Conservation (phyloP, 2,888 invertebrate species). For the Hirtodrosophila trivittata region DNA sequence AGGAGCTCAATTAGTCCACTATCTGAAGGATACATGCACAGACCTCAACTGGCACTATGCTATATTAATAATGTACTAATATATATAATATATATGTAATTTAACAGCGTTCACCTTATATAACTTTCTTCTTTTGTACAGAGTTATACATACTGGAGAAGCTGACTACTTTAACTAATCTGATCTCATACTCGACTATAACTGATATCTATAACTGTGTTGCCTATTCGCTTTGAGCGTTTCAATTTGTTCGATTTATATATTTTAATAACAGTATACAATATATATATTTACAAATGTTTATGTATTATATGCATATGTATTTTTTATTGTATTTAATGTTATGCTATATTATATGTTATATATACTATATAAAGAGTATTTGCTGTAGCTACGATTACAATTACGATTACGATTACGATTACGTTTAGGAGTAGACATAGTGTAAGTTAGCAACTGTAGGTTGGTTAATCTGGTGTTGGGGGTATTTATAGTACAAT, state of each 20-base stretch:
- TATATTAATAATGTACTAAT: no score
- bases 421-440: slow-evolving; percentile 16
- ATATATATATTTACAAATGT: slow-evolving; percentile 27
- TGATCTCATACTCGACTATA: slow-evolving; percentile 5
- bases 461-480: no score
- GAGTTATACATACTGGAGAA: slow-evolving; percentile 16
- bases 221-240: slow-evolving; percentile 66
- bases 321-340: slow-evolving; percentile 13
- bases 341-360: slow-evolving; percentile 22
- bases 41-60: slow-evolving; percentile 11
- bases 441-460: slow-evolving; percentile 33
- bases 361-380: slow-evolving; percentile 34
- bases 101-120: no score
- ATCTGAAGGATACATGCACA: slow-evolving; percentile 25
- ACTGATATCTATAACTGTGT: slow-evolving; percentile 8
- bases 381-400: slow-evolving; percentile 41
- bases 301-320: slow-evolving; percentile 20
- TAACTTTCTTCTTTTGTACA: no score
- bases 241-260: slow-evolving; percentile 44
- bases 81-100: no score
- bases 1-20: slow-evolving; percentile 19
- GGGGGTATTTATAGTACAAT: neutral
- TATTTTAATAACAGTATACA: slow-evolving; percentile 28
- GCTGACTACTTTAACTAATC: slow-evolving; percentile 5
- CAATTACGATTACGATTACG: no score